Percentiles rank a stretch among this genome's conserved stretches.
phyloP scores from a whole-genome alignment of 2,113 vertebrate species.

The Regulus satrapa region DNA sequence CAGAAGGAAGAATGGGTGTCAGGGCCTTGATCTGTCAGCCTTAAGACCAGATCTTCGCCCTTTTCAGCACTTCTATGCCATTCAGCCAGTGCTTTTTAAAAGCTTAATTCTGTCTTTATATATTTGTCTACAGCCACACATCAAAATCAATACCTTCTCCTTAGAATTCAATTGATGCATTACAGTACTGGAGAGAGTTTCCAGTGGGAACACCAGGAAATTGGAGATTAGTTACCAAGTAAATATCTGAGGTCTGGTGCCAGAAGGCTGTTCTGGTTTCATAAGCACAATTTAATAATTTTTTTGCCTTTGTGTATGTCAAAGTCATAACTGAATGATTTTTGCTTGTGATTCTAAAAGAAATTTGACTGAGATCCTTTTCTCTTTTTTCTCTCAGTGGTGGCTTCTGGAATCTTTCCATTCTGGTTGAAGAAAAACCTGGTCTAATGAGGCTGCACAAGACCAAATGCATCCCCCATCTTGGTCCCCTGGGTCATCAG shows the following conservation, averaged over 20 bases:
- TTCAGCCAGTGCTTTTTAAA: not conserved
- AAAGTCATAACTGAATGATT: not conserved
- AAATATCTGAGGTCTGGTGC: not conserved
- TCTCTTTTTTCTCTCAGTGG: not conserved
- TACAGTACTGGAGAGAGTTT: not conserved
- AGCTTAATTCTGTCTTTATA: not conserved
- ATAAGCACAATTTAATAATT: not conserved
- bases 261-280: not conserved
- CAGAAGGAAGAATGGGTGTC: not conserved
- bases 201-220: conserved; percentile 2
- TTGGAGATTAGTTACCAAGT: conserved; percentile 13
- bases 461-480: not conserved
- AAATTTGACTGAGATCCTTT: not conserved
- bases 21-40: not conserved
- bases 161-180: not conserved
- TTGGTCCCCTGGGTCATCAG: not conserved
- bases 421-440: not conserved
- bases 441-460: not conserved
- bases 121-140: not conserved
- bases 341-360: not conserved
- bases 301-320: not conserved
- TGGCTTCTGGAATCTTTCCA: not conserved
- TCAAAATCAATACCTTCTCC: conserved; percentile 4
- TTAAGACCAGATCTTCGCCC: not conserved
- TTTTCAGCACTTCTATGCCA: not conserved